Evolutionary conservation across 2,888 invertebrate genomes (phyloP).

Genomic region (Octonoba sinensis): DNA sequence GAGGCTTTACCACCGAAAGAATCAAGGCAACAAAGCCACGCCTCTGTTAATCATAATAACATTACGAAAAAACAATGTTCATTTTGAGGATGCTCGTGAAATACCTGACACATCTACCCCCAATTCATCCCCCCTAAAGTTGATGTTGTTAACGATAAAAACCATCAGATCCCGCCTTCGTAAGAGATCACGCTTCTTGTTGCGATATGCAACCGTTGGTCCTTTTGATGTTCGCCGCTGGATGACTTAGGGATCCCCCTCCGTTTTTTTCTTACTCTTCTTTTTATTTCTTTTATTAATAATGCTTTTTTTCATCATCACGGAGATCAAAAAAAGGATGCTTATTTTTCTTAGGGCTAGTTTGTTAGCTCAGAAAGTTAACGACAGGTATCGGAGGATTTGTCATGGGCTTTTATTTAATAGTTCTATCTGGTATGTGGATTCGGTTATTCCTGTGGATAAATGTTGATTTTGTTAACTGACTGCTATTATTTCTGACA

Average conservation of each 20-base stretch:
- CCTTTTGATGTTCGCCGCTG: constrained; percentile 43
- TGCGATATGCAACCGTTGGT: constrained; percentile 43
- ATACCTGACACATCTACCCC: constrained; percentile 26
- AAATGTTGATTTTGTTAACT: too few species aligned
- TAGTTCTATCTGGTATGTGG: too few species aligned
- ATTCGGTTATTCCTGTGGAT: too few species aligned
- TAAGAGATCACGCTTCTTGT: constrained; percentile 33
- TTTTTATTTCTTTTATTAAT: constrained; percentile 2
- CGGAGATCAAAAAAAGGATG: too few species aligned
- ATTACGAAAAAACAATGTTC: not conserved
- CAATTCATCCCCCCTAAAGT: not conserved
- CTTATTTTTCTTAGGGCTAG: too few species aligned
- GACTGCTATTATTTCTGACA: too few species aligned
- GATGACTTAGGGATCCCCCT: constrained; percentile 5
- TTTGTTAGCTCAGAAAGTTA: too few species aligned
- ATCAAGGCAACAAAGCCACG: constrained; percentile 8
- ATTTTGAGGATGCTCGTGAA: constrained; percentile 15
- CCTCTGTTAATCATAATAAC: constrained; percentile 31
- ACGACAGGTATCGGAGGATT: too few species aligned
- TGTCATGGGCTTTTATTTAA: too few species aligned
- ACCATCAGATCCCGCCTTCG: constrained; percentile 41
- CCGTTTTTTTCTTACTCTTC: constrained; percentile 6
- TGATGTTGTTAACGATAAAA: constrained; percentile 55
- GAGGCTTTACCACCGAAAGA: not conserved
- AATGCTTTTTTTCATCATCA: too few species aligned